Percentiles rank a stretch among this genome's conserved stretches.
Evolutionary conservation across 2,888 invertebrate species (phyloP).

Genomic region (Terebella lapidaria): DNA sequence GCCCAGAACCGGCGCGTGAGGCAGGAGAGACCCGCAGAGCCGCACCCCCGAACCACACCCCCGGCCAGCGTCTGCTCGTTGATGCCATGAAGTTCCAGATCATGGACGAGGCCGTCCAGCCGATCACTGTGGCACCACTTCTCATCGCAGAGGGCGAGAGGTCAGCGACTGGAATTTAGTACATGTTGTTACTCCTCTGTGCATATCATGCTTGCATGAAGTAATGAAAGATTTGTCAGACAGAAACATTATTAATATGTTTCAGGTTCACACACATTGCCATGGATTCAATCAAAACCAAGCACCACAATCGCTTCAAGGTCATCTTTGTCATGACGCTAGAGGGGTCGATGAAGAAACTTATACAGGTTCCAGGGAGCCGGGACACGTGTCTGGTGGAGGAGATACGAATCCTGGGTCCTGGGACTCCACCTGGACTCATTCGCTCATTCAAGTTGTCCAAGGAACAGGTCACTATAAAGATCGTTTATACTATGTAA

Average conservation of each 20-base stretch:
- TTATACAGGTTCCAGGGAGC: constrained; percentile 68
- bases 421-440: constrained; percentile 57
- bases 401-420: constrained; percentile 65
- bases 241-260: too few species aligned
- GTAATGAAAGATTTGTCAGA: too few species aligned
- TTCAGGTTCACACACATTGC: constrained; percentile 60
- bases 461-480: constrained; percentile 57
- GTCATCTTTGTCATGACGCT: constrained; percentile 77
- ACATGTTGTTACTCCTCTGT: too few species aligned
- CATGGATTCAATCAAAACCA: constrained; percentile 73
- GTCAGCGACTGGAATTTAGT: too few species aligned
- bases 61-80: constrained; percentile 26
- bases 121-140: constrained; percentile 67
- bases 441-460: constrained; percentile 72
- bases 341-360: constrained; percentile 72
- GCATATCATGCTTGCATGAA: too few species aligned
- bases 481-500: too few species aligned
- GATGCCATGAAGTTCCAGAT: constrained; percentile 68
- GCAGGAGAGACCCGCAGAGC: constrained; percentile 26
- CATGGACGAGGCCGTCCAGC: constrained; percentile 81
- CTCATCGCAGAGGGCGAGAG: constrained; percentile 66
- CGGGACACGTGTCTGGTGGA: constrained; percentile 78
- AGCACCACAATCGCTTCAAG: constrained; percentile 64
- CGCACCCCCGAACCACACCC: constrained; percentile 9
- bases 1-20: not conserved